phyloP scores from a whole-genome alignment of 2,888 invertebrate genomes.

The Chymomyza fuscimana region DNA sequence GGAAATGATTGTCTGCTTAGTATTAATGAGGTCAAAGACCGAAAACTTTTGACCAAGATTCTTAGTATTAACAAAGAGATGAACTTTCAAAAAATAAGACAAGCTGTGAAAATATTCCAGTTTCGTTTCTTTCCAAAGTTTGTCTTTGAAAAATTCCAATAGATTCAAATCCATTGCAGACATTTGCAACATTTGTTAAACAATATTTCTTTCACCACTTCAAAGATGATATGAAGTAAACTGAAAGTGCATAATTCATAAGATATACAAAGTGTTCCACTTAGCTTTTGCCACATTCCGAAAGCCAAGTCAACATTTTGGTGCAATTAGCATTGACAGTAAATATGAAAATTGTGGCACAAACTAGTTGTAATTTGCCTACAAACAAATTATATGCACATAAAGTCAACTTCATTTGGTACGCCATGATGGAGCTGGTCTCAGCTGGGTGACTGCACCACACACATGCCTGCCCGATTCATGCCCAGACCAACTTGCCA shows the following conservation, averaged over 20 bases:
- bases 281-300: neutral
- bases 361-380: constrained; percentile 62
- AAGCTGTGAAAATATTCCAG: too few species aligned
- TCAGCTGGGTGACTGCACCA: neutral
- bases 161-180: too few species aligned
- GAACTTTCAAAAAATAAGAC: too few species aligned
- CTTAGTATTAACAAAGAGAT: too few species aligned
- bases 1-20: too few species aligned
- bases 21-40: too few species aligned
- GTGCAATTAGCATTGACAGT: constrained; percentile 73
- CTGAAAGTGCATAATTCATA: neutral
- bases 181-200: too few species aligned
- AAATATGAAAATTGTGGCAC: constrained; percentile 68
- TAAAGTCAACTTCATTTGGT: constrained; percentile 65
- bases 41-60: too few species aligned
- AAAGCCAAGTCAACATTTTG: constrained; percentile 61
- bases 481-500: neutral
- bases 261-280: neutral
- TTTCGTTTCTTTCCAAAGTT: too few species aligned
- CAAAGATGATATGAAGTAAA: neutral
- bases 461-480: neutral
- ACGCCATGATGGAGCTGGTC: constrained; percentile 14
- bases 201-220: neutral
- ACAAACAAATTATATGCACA: constrained; percentile 42
- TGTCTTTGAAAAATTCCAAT: too few species aligned